Base-by-base conservation (phyloP, 2,797 vertebrate species). In the Dicrostonyx torquatus region DNA sequence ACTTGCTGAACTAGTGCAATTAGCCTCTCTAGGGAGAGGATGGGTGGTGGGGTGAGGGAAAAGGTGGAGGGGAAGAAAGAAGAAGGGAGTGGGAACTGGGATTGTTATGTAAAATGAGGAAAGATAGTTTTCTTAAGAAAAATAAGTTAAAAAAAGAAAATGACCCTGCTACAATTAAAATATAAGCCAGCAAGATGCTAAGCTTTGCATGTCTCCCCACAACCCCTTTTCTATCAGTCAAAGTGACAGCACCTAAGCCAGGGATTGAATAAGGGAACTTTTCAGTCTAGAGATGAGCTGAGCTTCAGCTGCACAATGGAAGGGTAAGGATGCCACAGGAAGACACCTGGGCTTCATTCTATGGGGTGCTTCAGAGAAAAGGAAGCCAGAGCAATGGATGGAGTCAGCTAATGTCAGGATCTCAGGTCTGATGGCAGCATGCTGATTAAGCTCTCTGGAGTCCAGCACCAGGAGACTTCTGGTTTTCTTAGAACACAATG, bases 241-340 rank as follows among this genome's bases (percentile, higher is more conserved):
- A 7, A 62, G 29, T 0, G 55, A 20, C 20, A 34, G 18, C 58
- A 26, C 0, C 0, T 0, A 24, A 11, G 22, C 34, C 91, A 68
- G 8, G 26, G 20, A 20, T 0, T 8, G 31, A 80, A 43, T 1
- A 2, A 17, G 29, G 24, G 9, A 13, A 5, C 7, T 31, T 68
- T 60, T 37, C 9, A 60, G 26, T 0, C 8, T 26, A 43, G 31
- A 40, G 11, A 72, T 20, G 31, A n/a, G 14, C 73, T 20, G 0
- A 77, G 34, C 14, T 45, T 55, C 1, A 29, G 18, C 12, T 0
- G 1, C 7, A 66, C 0, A 2, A 2, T 12, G 11, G 40, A 26
- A 11, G 14, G 6, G 5, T 10, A 15, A 22, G 66, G 14, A 22
- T 26, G 17, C 18, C 22, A 29, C 20, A 50, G 22, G 50, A 84